phyloP scores from a whole-genome alignment of 2,888 invertebrate species.

The Aquatica leii region DNA sequence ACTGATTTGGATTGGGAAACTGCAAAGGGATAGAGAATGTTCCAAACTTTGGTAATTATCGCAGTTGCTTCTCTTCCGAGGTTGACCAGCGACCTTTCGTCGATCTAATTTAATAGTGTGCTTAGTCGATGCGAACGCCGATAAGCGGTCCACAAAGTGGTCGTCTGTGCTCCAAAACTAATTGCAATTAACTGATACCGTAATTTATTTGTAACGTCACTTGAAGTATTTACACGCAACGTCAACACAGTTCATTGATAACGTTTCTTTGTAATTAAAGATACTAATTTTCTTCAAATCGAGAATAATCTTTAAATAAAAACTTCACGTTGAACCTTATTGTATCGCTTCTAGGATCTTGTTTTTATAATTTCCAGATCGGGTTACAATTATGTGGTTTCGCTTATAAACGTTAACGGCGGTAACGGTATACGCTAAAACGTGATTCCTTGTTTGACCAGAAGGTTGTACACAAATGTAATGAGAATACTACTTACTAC shows the following conservation, averaged over 20 bases:
- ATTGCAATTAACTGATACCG: conserved; percentile 49
- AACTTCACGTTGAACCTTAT: conserved; percentile 11
- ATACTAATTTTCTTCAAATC: conserved; percentile 5
- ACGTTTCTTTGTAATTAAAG: conserved; percentile 1
- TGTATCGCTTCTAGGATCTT: conserved; percentile 5
- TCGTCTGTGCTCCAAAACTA: conserved; percentile 43
- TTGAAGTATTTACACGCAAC: conserved; percentile 29
- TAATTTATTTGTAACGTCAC: conserved; percentile 37
- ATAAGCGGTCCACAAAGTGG: conserved; percentile 39
- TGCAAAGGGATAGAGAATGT: conserved; percentile 35
- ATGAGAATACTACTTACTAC: conserved; percentile 16
- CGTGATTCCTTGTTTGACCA: conserved; percentile 30
- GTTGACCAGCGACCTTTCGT: conserved; percentile 52
- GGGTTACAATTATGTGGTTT: conserved; percentile 23
- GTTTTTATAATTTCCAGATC: conserved; percentile 20
- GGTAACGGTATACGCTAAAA: conserved; percentile 23
- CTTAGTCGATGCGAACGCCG: conserved; percentile 43
- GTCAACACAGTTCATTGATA: conserved; percentile 13
- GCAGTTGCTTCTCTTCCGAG: conserved; percentile 52
- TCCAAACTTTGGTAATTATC: conserved; percentile 58
- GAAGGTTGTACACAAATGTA: conserved; percentile 24
- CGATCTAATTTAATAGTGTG: conserved; percentile 53
- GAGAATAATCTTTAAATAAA: conserved; percentile 5
- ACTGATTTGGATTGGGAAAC: conserved; percentile 28
- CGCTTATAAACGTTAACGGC: conserved; percentile 23